Percentiles rank a stretch among this genome's conserved stretches.
Evolutionary conservation across 2,797 vertebrate genomes (phyloP).

Genomic region (Hapalemur alaotrensis): DNA sequence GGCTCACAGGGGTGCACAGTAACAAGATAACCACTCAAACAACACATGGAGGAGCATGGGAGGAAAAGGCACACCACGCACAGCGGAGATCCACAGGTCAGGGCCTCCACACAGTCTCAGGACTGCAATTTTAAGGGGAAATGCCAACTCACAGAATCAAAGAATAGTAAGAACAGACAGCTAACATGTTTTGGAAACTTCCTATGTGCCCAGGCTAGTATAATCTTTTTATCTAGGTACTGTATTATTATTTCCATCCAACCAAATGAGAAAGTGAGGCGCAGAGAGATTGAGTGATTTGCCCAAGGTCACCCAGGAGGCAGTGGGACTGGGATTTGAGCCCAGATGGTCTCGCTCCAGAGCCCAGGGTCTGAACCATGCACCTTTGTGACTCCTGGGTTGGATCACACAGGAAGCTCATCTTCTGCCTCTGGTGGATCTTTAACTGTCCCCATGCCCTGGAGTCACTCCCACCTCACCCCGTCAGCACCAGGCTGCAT

Average conservation of each 20-base stretch:
- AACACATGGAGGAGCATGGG: neutral
- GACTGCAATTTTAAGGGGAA: neutral
- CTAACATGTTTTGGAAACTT: neutral
- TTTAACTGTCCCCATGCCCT: slow-evolving; percentile 36
- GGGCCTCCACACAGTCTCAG: neutral
- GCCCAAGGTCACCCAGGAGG: neutral
- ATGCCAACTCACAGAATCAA: rapidly evolving
- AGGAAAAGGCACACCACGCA: neutral
- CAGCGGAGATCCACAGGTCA: rapidly evolving
- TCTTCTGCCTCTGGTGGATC: slow-evolving; percentile 26
- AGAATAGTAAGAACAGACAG: neutral
- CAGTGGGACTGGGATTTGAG: neutral
- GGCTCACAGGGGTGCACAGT: neutral
- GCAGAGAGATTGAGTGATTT: neutral
- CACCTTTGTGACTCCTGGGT: neutral
- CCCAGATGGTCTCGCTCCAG: neutral
- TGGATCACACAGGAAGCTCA: neutral
- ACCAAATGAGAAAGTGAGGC: neutral
- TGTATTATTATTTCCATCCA: neutral
- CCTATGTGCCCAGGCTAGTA: neutral
- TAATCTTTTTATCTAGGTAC: neutral
- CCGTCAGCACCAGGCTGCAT: neutral
- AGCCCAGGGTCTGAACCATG: slow-evolving; percentile 43
- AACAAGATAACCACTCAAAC: neutral
- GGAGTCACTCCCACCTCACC: neutral